Percentiles rank a stretch among this genome's conserved stretches.
Evolutionary conservation across 2,113 vertebrate genomes (phyloP).

Genomic region (Perca flavescens): DNA sequence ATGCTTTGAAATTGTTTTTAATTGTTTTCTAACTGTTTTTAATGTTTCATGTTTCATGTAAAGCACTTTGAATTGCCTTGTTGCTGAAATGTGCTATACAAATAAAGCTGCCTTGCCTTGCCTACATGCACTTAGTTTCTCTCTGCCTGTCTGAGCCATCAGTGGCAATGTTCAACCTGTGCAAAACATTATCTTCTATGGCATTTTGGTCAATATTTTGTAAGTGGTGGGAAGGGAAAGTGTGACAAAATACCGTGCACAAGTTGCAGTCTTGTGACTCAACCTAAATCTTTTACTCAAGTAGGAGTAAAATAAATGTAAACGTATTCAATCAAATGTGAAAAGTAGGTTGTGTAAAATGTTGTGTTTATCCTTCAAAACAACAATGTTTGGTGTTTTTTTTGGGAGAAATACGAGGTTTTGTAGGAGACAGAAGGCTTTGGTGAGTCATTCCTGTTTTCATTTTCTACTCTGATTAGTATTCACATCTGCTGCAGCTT

Average conservation of each 20-base stretch:
- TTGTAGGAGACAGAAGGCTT: slow-evolving; percentile 10
- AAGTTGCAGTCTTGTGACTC: neutral
- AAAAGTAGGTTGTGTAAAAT: neutral
- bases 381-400: neutral
- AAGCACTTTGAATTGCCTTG: too few relatives aligned
- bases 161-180: slow-evolving; percentile 20
- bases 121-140: slow-evolving; percentile 13
- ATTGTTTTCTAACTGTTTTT: too few relatives aligned
- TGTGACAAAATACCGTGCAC: slow-evolving; percentile 5
- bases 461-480: slow-evolving; percentile 21
- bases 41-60: too few relatives aligned
- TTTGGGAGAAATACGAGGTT: neutral
- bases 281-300: neutral
- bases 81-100: too few relatives aligned
- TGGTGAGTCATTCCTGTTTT: neutral
- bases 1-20: too few relatives aligned
- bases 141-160: neutral
- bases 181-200: slow-evolving; percentile 6
- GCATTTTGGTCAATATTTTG: slow-evolving; percentile 4
- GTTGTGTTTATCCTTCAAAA: neutral
- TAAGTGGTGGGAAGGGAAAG: neutral
- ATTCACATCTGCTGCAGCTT: slow-evolving; percentile 49
- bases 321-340: neutral
- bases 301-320: neutral
- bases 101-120: too few relatives aligned